A percentile compares a stretch with the other conserved stretches of the same genome.
Conservation (phyloP, 2,888 invertebrate species). For the Keiferia lycopersicella region DNA sequence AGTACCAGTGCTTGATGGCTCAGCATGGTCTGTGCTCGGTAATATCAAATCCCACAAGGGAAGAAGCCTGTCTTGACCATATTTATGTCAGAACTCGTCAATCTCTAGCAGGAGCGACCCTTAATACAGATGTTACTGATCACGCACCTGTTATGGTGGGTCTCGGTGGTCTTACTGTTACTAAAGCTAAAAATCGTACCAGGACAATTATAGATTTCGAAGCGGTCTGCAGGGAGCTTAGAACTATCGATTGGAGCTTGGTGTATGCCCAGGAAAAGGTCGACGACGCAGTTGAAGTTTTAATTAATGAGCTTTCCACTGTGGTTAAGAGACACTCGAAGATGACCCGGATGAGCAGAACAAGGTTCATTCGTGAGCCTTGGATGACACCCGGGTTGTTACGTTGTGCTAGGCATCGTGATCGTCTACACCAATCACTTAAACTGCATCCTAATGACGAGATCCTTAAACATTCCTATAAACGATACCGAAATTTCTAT, state of each 20-base stretch:
- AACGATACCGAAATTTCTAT: not conserved
- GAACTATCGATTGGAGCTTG: not conserved
- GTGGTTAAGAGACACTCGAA: not conserved
- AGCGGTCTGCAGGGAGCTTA: not conserved
- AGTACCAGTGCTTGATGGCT: not conserved
- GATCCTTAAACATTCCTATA: not conserved
- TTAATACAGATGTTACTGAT: not conserved
- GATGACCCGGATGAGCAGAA: not conserved
- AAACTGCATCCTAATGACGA: not conserved
- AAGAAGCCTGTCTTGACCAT: conserved; percentile 5
- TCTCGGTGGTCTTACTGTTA: not conserved
- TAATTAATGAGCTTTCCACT: not conserved
- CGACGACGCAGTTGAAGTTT: not conserved
- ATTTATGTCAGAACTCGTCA: not conserved
- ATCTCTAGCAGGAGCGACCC: not conserved
- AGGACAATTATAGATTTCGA: not conserved
- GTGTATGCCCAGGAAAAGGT: not conserved
- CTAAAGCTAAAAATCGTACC: not conserved
- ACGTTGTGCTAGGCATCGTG: not conserved
- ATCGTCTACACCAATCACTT: not conserved
- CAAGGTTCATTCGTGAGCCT: not conserved
- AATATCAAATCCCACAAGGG: conserved; percentile 14
- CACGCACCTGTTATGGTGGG: not conserved
- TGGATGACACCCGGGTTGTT: conserved; percentile 4
- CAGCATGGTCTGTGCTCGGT: not conserved